Base-by-base conservation (phyloP, 2,888 invertebrate genomes). In the Orthonychiurus folsomi region DNA sequence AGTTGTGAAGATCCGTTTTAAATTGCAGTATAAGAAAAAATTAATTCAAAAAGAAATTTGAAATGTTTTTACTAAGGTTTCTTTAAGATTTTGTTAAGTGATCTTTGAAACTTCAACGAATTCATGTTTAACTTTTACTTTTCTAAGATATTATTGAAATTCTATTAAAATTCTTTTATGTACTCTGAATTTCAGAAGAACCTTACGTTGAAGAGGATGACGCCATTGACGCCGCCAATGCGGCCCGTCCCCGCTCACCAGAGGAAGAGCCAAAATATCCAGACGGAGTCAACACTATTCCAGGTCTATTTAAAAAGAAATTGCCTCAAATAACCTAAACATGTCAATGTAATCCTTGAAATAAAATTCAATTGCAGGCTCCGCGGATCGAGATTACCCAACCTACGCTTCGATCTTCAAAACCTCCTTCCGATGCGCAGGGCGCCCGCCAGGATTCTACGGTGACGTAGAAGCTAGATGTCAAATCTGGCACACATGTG, bases 401-500 rank as follows among this genome's bases (percentile, higher is more conserved):
- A 60, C 64, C 18, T 70, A 66, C 28, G 64, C 61, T 15, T 59
- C 60, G 18, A 63, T 69, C 18, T 68, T 67, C 18, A 69, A 67
- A 53, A 70, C 73, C 5, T 62, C 67, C 9, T 73, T 73, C 60
- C 59, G 63, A 1, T 73, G 73, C 52, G 57, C 59, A 56, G 70
- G 70, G 18, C 58, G 70, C 25, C 59, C 63, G 1, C 61, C 65
- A 20, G 72, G 72, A 37, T 73, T 71, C 52, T 73, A 73, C 37
- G 67, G 62, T 12, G 70, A 72, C 58, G 62, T 68, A 0, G 71
- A 69, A 52, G 62, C 69, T 23, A 64, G 72, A 23, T 72, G 72
- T 59, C 72, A 72, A 63, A 67, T 69, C 1, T 73, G 73, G 73
- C 73, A 73, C 37, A 70, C 66, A 50, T 73, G 73, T 53, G 71